Conservation (phyloP, 1,140 invertebrate species). For the Geopemphigus sp. region DNA sequence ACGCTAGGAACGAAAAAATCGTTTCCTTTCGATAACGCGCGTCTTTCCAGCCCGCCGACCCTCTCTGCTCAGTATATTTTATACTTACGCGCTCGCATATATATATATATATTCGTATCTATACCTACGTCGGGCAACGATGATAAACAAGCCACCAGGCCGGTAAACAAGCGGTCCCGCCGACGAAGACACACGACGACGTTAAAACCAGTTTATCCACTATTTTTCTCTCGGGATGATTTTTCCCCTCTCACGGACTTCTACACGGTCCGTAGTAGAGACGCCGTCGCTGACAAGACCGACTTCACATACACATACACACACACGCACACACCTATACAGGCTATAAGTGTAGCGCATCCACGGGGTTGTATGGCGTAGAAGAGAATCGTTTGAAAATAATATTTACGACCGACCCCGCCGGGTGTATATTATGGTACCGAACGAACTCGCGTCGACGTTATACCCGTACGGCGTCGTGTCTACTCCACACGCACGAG, state of each 20-base stretch:
- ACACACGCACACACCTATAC: no score
- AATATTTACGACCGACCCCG: neutral
- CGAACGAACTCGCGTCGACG: neutral
- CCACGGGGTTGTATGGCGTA: neutral
- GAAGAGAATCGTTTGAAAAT: neutral
- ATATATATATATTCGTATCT: no score
- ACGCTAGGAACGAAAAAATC: neutral
- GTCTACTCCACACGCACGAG: no score
- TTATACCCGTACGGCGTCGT: no score
- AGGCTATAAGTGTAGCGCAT: no score
- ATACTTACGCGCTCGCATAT: no score
- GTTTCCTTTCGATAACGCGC: slow-evolving; percentile 7
- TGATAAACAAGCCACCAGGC: neutral
- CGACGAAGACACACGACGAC: neutral
- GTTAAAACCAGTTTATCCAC: slow-evolving; percentile 47
- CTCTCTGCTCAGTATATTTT: no score
- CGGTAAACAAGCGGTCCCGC: neutral
- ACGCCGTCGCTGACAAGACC: neutral
- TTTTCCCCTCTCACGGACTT: neutral
- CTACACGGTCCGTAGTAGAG: neutral
- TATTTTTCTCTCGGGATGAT: slow-evolving; percentile 4
- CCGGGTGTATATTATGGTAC: no score
- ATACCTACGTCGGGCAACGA: neutral
- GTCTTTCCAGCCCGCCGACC: no score
- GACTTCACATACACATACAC: neutral